A percentile compares a stretch with the other conserved stretches of the same genome.
Conservation (phyloP, 2,113 vertebrate species). For the Microcebus griseorufus region DNA sequence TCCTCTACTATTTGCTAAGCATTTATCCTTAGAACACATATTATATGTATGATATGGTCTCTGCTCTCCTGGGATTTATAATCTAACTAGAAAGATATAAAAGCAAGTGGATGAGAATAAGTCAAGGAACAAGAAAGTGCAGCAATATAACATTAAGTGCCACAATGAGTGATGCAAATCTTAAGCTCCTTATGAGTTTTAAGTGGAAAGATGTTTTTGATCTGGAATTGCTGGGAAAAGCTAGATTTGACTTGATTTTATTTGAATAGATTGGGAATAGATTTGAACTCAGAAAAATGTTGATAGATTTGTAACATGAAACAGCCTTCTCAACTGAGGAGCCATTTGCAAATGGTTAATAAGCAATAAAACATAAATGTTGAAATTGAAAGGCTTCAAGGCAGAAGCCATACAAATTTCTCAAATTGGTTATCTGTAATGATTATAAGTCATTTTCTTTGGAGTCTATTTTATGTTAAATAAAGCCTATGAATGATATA, state of each 20-base stretch:
- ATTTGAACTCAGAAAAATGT: not conserved
- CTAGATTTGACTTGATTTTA: not conserved
- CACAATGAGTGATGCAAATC: not conserved
- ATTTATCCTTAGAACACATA: not conserved
- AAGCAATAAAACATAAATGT: not conserved
- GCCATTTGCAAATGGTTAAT: not conserved
- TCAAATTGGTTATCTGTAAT: not conserved
- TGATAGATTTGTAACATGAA: not conserved
- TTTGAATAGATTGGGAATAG: not conserved
- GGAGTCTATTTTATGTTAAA: not conserved
- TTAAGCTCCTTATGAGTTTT: not conserved
- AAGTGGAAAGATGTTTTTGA: not conserved
- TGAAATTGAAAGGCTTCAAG: not conserved
- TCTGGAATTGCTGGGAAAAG: not conserved
- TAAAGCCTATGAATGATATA: not conserved
- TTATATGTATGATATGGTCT: not conserved
- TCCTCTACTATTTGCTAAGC: not conserved
- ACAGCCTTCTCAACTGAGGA: not conserved
- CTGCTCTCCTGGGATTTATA: not conserved
- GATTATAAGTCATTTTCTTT: not conserved
- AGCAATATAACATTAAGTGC: not conserved
- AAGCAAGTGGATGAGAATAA: not conserved
- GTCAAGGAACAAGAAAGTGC: not conserved
- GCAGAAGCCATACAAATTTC: not conserved
- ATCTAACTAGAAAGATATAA: not conserved